Percentiles rank a stretch among this genome's conserved stretches.
Evolutionary conservation across 2,888 invertebrate genomes (phyloP).

Genomic region (Seira sanloemensis): DNA sequence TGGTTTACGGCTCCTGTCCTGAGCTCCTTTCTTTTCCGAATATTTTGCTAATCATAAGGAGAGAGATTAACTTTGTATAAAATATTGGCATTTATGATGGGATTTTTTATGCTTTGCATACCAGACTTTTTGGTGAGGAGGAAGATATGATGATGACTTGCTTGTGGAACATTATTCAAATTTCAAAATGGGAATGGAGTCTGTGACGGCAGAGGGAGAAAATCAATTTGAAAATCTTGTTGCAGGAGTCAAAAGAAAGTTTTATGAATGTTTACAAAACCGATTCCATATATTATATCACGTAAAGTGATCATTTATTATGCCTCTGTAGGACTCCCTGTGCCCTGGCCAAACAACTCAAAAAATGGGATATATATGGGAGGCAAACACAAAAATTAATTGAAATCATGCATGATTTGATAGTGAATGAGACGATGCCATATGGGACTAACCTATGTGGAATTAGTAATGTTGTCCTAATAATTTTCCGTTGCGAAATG

Average conservation of each 20-base stretch:
- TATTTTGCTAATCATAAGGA: conserved; percentile 36
- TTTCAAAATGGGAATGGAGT: neutral
- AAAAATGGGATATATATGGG: too few relatives aligned
- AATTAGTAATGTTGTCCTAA: conserved; percentile 14
- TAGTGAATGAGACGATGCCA: neutral
- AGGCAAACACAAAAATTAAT: conserved; percentile 63
- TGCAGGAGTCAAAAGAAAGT: neutral
- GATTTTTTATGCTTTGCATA: neutral
- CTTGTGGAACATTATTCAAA: neutral
- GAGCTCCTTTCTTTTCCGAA: neutral
- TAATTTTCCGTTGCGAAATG: too few relatives aligned
- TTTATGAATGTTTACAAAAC: too few relatives aligned
- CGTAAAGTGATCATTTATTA: too few relatives aligned
- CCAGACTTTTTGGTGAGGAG: neutral
- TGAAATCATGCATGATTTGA: conserved; percentile 59
- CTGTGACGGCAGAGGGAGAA: neutral
- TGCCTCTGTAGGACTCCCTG: too few relatives aligned
- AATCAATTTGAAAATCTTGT: neutral
- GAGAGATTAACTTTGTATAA: conserved; percentile 17
- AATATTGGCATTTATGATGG: conserved; percentile 4
- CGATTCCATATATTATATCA: too few relatives aligned
- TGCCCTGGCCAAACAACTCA: too few relatives aligned
- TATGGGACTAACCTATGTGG: neutral
- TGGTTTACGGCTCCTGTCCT: conserved; percentile 39
- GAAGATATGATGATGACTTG: too few relatives aligned